Conservation (phyloP, 1,140 invertebrate species). For the Hetaerina americana region DNA sequence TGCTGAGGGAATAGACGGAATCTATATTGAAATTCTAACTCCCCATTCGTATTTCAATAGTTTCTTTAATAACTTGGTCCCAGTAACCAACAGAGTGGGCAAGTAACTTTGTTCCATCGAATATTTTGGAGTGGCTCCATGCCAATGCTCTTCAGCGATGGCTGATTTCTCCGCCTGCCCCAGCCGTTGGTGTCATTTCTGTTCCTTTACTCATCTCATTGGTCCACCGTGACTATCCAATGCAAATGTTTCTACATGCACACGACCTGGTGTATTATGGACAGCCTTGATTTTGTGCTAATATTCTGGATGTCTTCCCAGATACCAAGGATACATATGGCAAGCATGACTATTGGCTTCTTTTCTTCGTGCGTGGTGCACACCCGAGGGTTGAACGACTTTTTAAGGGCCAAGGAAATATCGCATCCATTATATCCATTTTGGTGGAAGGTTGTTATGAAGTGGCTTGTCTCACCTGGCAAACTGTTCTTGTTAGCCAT, state of each 20-base stretch:
- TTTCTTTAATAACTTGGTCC: neutral
- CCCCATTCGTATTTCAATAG: neutral
- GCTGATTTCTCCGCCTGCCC: neutral
- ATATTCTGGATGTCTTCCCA: neutral
- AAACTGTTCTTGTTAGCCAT: too few relatives aligned
- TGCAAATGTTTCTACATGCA: neutral
- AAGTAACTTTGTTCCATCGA: neutral
- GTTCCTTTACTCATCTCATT: neutral
- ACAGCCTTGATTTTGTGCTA: neutral
- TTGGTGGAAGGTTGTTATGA: too few relatives aligned
- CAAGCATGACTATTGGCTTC: neutral
- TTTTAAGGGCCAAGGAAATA: too few relatives aligned
- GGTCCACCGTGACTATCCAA: neutral
- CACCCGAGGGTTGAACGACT: too few relatives aligned
- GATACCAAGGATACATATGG: neutral
- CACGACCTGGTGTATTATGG: neutral
- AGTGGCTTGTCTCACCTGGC: too few relatives aligned
- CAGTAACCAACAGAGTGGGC: neutral
- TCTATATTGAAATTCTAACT: neutral
- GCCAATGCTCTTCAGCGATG: neutral
- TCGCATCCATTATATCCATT: too few relatives aligned
- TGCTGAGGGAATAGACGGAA: neutral
- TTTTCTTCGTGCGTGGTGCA: too few relatives aligned
- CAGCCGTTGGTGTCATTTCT: neutral
- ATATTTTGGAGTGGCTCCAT: neutral